These are phyloP conservation scores for Dromaius novaehollandiae DNA, from an alignment of 2,113 vertebrate genomes.

Conservation along the genomic window DNA sequence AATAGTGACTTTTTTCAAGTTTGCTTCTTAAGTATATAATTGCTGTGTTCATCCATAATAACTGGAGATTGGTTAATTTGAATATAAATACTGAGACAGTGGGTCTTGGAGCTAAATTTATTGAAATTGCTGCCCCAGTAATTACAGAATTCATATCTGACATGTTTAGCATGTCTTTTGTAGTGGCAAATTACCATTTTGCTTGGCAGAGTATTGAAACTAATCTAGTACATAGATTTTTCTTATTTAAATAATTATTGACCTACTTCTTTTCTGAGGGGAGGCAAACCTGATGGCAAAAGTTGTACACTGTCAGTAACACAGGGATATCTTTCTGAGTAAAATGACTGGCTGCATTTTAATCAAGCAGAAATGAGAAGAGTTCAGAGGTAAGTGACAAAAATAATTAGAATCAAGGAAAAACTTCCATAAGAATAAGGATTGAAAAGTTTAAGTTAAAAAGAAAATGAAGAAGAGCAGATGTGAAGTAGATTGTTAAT, in stretches of 20 bases:
- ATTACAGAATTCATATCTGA: background rate
- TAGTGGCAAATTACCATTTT: constrained; percentile 25
- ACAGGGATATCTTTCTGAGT: background rate
- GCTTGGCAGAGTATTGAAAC: constrained; percentile 1
- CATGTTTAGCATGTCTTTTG: background rate
- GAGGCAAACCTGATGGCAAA: background rate
- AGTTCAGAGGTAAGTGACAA: background rate
- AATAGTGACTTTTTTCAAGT: background rate
- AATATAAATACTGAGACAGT: constrained; percentile 14
- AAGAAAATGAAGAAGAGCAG: background rate
- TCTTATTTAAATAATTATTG: constrained; percentile 43
- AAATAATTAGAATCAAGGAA: background rate
- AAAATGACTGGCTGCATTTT: background rate
- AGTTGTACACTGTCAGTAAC: background rate
- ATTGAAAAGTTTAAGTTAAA: background rate
- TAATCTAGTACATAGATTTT: background rate
- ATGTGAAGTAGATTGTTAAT: background rate
- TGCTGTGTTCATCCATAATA: constrained; percentile 15
- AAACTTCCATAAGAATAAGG: background rate
- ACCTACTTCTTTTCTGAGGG: background rate
- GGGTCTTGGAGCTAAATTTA: constrained; percentile 1
- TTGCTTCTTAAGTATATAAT: constrained; percentile 19
- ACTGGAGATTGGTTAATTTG: background rate
- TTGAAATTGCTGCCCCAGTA: constrained; percentile 10
- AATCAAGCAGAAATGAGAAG: background rate